Base-by-base conservation (phyloP, 64 coral and sea anemone species). In the Stylophora pistillata region DNA sequence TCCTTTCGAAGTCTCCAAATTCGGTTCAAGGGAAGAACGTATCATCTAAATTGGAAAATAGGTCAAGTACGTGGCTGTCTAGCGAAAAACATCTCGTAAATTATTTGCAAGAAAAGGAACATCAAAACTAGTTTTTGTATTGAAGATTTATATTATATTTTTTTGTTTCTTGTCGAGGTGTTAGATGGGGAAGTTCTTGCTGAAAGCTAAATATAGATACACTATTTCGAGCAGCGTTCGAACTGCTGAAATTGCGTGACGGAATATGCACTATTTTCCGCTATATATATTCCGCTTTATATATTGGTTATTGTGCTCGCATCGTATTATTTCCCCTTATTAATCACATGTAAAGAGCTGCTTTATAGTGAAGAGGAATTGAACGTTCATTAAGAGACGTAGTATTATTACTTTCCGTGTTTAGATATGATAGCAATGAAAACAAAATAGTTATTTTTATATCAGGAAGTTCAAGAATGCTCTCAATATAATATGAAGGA, bases 181-280 rank as follows among this genome's bases (percentile, higher is more conserved):
- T 7, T 47, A 7, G 7, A 47, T 47, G 37, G 7, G 37, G 37
- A 47, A 47, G 37, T 47, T 47, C 37, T 47, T 47, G 37, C 37
- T 47, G 37, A 47, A 47, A 47, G 37, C 37, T 47, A 47, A 47
- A 47, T 47, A 47, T 47, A 4, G 37, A 4, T 47, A 47, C 3
- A 47, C 37, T 47, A 47, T 47, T 27, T 60, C 9, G 55, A 78
- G n/a, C 77, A 9, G 58, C 55, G 15, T 9, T 15, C 12, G n/a
- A 56, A 7, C 0, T 15, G 21, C 13, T 59, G 15, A 20, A 47
- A 70, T 69, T 69, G 80, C 80, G 80, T 84, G 80, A 84, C 80
- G 80, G 52, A 69, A 84, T 52, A 47, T 47, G 37, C 37, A 47
- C 37, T 47, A 47, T 47, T 47, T 47, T 47, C 37, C 37, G 37